Evolutionary conservation across 2,113 vertebrate species (phyloP), one percentile per base, ranked within the genome.

Genomic region (Neodon shergylaensis): DNA sequence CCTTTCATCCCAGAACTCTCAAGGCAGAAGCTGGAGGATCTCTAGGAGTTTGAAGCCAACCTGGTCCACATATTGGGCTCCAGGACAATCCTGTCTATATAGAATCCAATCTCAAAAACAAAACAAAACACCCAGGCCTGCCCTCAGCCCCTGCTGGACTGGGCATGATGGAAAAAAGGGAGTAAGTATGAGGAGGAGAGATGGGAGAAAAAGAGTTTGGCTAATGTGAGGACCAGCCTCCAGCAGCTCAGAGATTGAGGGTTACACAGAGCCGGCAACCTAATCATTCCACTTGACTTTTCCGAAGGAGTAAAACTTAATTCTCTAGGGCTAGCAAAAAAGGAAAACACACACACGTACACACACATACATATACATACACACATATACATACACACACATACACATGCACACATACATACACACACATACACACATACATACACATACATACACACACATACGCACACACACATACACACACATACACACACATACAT

Each of bases 331-430:
- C 68, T 33, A 36, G 33, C 5, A 6, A 36, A 70, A 70, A 70
- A 36, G 33, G 28, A 31, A 66, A 66, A 36, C 28, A 66, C 28
- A 66, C 11, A 33, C 65, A 66, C 28, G 31, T 10, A 28, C 9
- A 28, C 26, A 66, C 11, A 66, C 1, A 12, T 28, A 66, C 28
- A 66, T 28, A 61, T 14, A 66, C 63, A 66, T 11, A 66, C 22
- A 63, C 63, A 66, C 11, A 11, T 1, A 49, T 1, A 11, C 10
- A 49, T 1, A 49, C 1, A 49, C 10, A 49, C 1, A 49, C 49
- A 49, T 1, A 11, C 10, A 49, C 10, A 49, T 7, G 1, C 1
- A 11, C 1, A 49, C 10, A 2, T 1, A 11, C 10, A 49, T 1
- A 49, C 0, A 11, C 49, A 49, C 2, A 49, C 49, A 11, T 6